Percentiles rank a stretch among this genome's conserved stretches.
These are phyloP conservation scores for Littorina saxatilis DNA, from an alignment of 1,140 invertebrate genomes.

Conservation along the genomic window DNA sequence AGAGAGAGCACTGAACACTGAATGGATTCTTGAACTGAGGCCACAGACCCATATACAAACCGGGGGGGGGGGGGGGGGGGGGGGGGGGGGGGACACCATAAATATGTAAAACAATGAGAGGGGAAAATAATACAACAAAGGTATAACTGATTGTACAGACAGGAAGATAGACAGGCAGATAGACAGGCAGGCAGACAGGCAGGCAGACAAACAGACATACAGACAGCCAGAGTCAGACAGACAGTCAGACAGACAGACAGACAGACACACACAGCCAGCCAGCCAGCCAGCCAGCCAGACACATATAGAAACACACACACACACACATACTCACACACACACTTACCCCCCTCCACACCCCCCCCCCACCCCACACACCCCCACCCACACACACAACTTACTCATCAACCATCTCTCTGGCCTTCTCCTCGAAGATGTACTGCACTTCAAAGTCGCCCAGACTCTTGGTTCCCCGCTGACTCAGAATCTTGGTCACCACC, in stretches of 20 bases:
- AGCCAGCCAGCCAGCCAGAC: background rate
- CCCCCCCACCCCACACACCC: no score
- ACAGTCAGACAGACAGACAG: conserved; percentile 13
- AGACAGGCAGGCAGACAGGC: no score
- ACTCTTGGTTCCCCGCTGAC: conserved; percentile 75
- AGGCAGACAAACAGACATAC: no score
- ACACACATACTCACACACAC: background rate
- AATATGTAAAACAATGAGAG: no score
- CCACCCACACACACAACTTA: conserved; percentile 58
- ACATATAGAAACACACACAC: background rate
- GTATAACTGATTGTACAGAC: no score
- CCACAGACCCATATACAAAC: no score
- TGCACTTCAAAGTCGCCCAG: conserved; percentile 78
- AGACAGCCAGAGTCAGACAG: background rate
- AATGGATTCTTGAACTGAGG: no score
- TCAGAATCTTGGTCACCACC: conserved; percentile 77
- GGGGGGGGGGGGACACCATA: no score
- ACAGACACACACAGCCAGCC: background rate
- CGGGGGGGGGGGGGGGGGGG: no score
- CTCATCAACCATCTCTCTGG: conserved; percentile 75
- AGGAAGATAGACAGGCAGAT: no score
- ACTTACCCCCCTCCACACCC: conserved; percentile 17
- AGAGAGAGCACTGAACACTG: no score
- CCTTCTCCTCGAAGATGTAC: conserved; percentile 76
- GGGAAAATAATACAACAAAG: no score